Evolutionary conservation across 2,113 vertebrate species (phyloP), one percentile per base, ranked within the genome.

Genomic region (Condylura cristata): DNA sequence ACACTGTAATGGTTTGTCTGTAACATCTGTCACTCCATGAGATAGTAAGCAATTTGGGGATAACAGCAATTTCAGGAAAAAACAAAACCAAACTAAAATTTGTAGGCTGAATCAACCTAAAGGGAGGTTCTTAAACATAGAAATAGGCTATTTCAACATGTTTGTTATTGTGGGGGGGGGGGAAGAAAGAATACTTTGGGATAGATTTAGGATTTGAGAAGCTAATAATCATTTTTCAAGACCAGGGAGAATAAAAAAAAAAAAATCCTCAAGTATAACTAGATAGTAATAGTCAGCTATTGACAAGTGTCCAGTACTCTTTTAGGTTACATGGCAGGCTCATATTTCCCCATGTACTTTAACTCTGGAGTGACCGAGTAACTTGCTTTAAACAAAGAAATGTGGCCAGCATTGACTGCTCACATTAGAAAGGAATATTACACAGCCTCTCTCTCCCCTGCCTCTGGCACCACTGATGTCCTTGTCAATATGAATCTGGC

Each of bases 211-310:
- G 34, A 78, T 60, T 66, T 51, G 51, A 94, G 39, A 89, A 95
- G 41, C 18, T 34, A 46, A 66, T 37, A 79, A 61, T 84, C 12
- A 44, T 84, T 80, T 96, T 46, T 65, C 86, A 91, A 92, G 18
- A 37, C 58, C 46, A 78, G 39, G 12, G 11, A 61, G 30, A 86
- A 53, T 28, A 88, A 82, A 46, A 39, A 79, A 48, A n/a, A 78
- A 63, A 68, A 8, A 22, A 75, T 37, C 32, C 24, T 79, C 65
- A 58, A 28, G 22, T 39, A 7, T 20, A 51, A 32, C 60, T 24
- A 7, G 26, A 20, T 16, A 22, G n/a, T 56, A 79, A 28, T 4
- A 12, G 53, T 39, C n/a, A 37, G 32, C 18, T 41, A 20, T 1
- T 17, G 82, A 78, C 46, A 80, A 61, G 68, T 11, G 28, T 18